These are phyloP conservation scores for Dipodomys stephensi DNA, from an alignment of 2,113 vertebrate genomes.

Conservation along the genomic window DNA sequence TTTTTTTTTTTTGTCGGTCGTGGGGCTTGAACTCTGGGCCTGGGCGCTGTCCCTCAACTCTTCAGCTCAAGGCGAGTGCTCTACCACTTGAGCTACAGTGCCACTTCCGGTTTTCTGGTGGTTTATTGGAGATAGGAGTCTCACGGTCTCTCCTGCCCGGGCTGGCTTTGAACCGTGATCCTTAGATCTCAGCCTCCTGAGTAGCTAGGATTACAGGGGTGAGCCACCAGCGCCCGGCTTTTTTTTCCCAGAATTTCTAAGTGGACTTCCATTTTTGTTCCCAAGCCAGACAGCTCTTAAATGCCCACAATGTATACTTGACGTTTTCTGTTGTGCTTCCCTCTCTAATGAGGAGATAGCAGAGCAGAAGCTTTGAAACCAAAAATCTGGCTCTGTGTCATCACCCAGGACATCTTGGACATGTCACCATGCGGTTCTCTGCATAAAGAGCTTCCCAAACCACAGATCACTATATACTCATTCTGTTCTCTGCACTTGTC, in stretches of 20 bases:
- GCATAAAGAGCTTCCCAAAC: not conserved
- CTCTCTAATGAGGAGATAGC: not conserved
- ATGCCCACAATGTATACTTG: not conserved
- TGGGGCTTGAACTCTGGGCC: no score
- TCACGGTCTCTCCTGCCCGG: no score
- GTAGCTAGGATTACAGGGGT: no score
- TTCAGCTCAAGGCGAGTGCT: no score
- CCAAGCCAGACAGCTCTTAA: not conserved
- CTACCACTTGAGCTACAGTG: no score
- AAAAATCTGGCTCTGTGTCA: not conserved
- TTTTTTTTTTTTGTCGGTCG: no score
- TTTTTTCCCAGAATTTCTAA: conserved; percentile 1
- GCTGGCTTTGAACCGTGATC: no score
- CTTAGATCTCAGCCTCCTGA: no score
- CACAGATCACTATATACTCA: not conserved
- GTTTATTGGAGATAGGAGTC: no score
- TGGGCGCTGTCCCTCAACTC: no score
- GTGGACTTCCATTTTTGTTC: not conserved
- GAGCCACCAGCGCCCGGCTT: no score
- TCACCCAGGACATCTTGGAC: not conserved
- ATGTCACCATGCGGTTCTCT: not conserved
- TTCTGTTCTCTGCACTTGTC: not conserved
- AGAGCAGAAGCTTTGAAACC: not conserved
- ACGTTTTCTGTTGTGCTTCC: not conserved
- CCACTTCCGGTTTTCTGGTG: no score